Conservation (phyloP, 1,140 invertebrate genomes). For the Nomia melanderi region DNA sequence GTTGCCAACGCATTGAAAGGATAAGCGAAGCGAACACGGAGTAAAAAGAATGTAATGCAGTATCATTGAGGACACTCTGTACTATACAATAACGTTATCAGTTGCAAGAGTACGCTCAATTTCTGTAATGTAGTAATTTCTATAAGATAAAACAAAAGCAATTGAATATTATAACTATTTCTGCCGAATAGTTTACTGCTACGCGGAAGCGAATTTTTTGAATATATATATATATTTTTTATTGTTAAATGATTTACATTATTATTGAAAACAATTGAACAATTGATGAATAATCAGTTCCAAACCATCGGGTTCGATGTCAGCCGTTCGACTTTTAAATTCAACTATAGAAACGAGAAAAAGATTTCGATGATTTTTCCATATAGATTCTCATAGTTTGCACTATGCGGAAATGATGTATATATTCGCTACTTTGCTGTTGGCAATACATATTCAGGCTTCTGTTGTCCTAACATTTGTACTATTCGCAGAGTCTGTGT, state of each 20-base stretch:
- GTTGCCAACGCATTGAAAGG: slow-evolving; percentile 36
- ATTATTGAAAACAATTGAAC: background rate
- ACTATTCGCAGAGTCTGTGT: slow-evolving; percentile 43
- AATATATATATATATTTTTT: slow-evolving; percentile 19
- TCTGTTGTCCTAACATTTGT: slow-evolving; percentile 49
- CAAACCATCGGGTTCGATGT: background rate
- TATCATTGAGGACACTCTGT: slow-evolving; percentile 31
- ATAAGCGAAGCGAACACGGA: slow-evolving; percentile 16
- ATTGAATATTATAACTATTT: slow-evolving; percentile 32
- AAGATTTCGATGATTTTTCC: background rate
- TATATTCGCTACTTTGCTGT: slow-evolving; percentile 37
- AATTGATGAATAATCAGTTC: background rate
- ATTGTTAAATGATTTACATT: slow-evolving; percentile 5
- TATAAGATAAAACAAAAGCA: slow-evolving; percentile 10
- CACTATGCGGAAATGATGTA: slow-evolving; percentile 51
- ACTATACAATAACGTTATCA: slow-evolving; percentile 23
- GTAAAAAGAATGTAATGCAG: slow-evolving; percentile 18
- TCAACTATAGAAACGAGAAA: no score
- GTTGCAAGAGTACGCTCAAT: slow-evolving; percentile 43
- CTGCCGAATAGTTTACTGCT: background rate
- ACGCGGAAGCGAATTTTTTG: slow-evolving; percentile 11
- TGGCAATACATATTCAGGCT: slow-evolving; percentile 46
- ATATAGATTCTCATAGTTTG: slow-evolving; percentile 12
- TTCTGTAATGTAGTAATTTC: slow-evolving; percentile 41
- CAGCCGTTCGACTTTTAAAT: no score